Evolutionary conservation across 2,113 vertebrate species (phyloP).

Genomic region (Channa maculata): DNA sequence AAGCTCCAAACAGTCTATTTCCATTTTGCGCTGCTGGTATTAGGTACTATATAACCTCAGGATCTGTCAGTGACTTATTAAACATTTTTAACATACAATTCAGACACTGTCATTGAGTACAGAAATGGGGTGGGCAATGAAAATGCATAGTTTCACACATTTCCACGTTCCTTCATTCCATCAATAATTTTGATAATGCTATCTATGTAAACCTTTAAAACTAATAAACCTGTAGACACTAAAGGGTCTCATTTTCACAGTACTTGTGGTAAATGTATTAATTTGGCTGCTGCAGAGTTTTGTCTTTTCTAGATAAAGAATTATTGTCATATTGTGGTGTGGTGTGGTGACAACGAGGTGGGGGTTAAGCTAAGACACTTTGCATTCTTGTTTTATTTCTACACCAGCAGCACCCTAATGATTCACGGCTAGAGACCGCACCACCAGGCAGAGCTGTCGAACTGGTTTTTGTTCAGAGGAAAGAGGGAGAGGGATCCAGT

Average conservation of each 20-base stretch:
- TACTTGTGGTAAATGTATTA: background rate
- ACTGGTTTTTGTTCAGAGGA: constrained; percentile 70
- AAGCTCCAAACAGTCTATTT: background rate
- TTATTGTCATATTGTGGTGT: constrained; percentile 67
- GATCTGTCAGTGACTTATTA: background rate
- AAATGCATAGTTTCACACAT: background rate
- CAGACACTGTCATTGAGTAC: constrained; percentile 4
- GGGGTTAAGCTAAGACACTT: constrained; percentile 65
- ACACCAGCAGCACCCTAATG: constrained; percentile 57
- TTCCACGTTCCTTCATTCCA: constrained; percentile 1
- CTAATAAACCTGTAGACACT: fast-evolving
- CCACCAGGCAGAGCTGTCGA: constrained; percentile 47
- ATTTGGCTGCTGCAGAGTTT: background rate
- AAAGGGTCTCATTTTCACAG: background rate
- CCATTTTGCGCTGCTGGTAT: background rate
- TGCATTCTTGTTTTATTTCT: constrained; percentile 71
- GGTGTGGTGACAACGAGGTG: constrained; percentile 52
- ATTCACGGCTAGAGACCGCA: constrained; percentile 61
- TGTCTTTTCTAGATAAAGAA: background rate
- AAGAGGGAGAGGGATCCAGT: constrained; percentile 30
- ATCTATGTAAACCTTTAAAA: background rate
- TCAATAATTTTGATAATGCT: background rate
- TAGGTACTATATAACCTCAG: background rate
- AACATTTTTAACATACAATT: constrained; percentile 11
- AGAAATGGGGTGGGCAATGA: constrained; percentile 30